These are phyloP conservation scores for Yponomeuta evonymella DNA, from an alignment of 2,888 invertebrate species.

Conservation along the genomic window DNA sequence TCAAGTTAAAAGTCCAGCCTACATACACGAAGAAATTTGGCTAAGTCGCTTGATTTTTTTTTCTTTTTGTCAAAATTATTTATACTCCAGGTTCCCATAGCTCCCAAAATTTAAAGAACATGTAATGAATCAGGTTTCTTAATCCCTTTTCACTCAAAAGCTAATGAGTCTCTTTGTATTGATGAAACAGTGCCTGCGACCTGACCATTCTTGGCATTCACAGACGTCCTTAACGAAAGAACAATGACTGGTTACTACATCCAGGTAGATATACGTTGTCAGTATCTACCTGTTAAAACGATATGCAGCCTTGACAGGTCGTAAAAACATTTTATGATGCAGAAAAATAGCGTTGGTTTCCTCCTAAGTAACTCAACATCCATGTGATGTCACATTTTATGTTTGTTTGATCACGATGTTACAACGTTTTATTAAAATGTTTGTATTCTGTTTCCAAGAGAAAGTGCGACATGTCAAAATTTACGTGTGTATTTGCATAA, in stretches of 20 bases:
- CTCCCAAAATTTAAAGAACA: too few species aligned
- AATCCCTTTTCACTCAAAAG: not conserved
- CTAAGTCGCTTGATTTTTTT: too few species aligned
- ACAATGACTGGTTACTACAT: constrained; percentile 5
- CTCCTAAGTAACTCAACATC: not conserved
- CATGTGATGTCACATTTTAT: not conserved
- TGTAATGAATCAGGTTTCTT: too few species aligned
- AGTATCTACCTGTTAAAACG: not conserved
- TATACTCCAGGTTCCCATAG: too few species aligned
- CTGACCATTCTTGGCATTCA: constrained; percentile 5
- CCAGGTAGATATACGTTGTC: constrained; percentile 4
- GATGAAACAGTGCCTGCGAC: not conserved
- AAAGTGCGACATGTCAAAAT: not conserved
- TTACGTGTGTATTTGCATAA: not conserved
- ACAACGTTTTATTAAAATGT: not conserved
- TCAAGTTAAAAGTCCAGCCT: too few species aligned
- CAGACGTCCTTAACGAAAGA: constrained; percentile 3
- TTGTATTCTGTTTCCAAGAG: not conserved
- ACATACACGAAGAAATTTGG: too few species aligned
- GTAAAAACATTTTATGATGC: not conserved
- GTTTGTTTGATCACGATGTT: not conserved
- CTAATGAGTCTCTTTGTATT: constrained; percentile 12
- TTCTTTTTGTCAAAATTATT: too few species aligned
- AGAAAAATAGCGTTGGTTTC: not conserved
- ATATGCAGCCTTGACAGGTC: not conserved